Evolutionary conservation across 1,140 invertebrate species (phyloP), one percentile per base, ranked within the genome.

Genomic region (Hyles vespertilio): DNA sequence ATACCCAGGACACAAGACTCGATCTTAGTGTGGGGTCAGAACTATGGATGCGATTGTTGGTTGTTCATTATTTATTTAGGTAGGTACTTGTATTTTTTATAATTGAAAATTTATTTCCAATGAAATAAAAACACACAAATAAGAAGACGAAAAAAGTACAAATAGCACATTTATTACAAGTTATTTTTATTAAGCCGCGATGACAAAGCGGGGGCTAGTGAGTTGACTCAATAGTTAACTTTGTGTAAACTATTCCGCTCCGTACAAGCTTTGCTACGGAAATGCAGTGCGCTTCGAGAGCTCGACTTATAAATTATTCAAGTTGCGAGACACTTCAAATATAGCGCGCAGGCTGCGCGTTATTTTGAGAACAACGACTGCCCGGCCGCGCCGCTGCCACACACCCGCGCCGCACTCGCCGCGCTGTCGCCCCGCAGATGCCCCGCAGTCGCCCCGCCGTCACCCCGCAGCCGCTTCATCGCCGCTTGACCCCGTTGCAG

Each of bases 221-320:
- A 22, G 2, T n/a, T n/a, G n/a, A 22, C 5, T 11, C 72, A 49
- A 69, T 69, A 70, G 75, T 75, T 74, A 69, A n/a, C 72, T 70
- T 77, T 72, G 70, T 70, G 70, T 68, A 63, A 77, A 79, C 54
- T 63, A 67, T 70, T 59, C 66, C 68, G 70, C 67, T 74, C 71
- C 63, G 54, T 62, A 53, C 46, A 55, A 71, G 73, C 72, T 77
- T 73, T 70, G 72, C 67, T 72, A 69, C 75, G 75, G 75, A 81
- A 85, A 83, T 81, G 77, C 74, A 79, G 69, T 77, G 74, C 72
- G 75, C 73, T 80, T 66, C 57, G 74, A 83, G 73, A 83, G 74
- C 70, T 72, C 56, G 53, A 75, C 80, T 84, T 81, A 87, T 87
- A 86, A 86, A 84, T 86, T 86, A 87, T 87, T 87, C 83, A 87